Conservation (phyloP, 2,113 vertebrate species). For the Eudyptes chrysolophus region DNA sequence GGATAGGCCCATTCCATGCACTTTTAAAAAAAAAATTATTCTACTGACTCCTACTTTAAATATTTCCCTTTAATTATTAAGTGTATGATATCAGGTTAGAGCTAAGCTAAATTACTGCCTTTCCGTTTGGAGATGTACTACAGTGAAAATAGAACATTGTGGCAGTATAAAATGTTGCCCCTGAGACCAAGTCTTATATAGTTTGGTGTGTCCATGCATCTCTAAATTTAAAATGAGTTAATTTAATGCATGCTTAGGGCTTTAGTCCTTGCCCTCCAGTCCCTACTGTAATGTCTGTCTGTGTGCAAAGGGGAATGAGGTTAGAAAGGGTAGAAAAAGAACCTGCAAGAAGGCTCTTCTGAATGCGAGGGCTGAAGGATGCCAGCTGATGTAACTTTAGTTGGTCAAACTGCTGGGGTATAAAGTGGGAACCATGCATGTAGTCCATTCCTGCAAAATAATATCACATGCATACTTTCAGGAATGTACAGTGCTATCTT, state of each 20-base stretch:
- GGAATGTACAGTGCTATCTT: not conserved
- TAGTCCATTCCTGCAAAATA: not conserved
- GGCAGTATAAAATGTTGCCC: not conserved
- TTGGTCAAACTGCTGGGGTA: not conserved
- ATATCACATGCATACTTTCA: not conserved
- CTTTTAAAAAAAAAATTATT: not conserved
- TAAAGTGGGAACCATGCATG: rapidly evolving
- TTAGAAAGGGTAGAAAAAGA: not conserved
- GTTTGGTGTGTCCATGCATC: not conserved
- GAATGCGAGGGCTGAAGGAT: not conserved
- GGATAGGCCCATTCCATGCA: not conserved
- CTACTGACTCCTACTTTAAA: not conserved
- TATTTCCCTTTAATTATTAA: slow-evolving; percentile 6
- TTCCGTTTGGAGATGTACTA: not conserved
- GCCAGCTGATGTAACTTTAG: not conserved
- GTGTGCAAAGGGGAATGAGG: not conserved
- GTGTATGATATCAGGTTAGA: not conserved
- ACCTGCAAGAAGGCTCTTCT: not conserved
- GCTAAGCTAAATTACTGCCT: not conserved
- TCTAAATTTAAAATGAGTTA: slow-evolving; percentile 39
- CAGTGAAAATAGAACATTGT: not conserved
- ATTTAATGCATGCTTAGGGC: slow-evolving; percentile 21
- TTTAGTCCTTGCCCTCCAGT: not conserved
- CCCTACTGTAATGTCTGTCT: not conserved
- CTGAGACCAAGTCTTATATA: not conserved